Percentiles rank a stretch among this genome's conserved stretches.
These are phyloP conservation scores for Dermatemys mawii DNA, from an alignment of 2,113 vertebrate species.

Conservation along the genomic window DNA sequence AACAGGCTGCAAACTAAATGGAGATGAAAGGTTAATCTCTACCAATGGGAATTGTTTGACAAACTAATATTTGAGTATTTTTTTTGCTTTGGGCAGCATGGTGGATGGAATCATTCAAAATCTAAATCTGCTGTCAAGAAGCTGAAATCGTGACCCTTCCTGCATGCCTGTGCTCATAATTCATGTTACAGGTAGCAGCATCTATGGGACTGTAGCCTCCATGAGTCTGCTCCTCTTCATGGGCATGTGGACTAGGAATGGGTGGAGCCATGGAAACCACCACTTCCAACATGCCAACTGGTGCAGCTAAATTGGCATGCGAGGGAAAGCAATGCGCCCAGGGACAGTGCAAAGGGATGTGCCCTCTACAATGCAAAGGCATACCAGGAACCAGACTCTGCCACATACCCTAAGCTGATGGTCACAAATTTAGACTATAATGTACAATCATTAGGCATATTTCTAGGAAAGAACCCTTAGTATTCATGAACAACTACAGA, in stretches of 20 bases:
- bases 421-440: neutral
- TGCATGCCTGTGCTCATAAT: accelerated
- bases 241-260: accelerated
- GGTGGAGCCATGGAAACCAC: neutral
- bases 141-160: neutral
- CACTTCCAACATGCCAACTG: neutral
- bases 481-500: neutral
- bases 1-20: neutral
- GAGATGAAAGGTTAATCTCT: neutral
- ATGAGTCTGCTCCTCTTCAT: neutral
- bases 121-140: neutral
- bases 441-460: neutral
- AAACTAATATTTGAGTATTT: neutral
- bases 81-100: neutral
- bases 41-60: neutral
- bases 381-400: accelerated
- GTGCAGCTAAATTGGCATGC: no score
- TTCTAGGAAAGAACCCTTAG: neutral
- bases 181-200: neutral
- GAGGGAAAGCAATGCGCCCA: neutral
- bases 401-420: neutral
- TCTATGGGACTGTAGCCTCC: neutral
- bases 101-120: neutral
- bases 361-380: neutral
- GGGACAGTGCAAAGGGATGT: no score